Conservation (phyloP, 2,113 vertebrate species). For the Solea senegalensis region DNA sequence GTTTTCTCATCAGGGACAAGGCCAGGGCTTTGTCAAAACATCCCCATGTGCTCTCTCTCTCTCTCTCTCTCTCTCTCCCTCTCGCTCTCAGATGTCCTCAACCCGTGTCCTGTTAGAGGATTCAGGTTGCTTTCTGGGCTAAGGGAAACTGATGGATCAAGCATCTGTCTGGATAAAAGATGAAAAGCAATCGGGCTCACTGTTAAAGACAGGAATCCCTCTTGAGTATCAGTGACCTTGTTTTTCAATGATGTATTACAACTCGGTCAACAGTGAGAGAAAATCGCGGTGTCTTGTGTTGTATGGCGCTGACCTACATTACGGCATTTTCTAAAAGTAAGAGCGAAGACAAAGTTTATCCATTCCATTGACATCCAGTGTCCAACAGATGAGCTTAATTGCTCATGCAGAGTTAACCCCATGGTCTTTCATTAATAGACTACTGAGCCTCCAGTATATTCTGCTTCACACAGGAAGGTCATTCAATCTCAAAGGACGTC, state of each 20-base stretch:
- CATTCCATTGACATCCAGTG: constrained; percentile 22
- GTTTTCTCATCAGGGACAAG: constrained; percentile 55
- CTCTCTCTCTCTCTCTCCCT: constrained; percentile 55
- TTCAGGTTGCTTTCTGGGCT: constrained; percentile 39
- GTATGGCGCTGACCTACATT: constrained; percentile 64
- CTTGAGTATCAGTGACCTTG: constrained; percentile 66
- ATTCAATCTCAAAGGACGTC: constrained; percentile 47
- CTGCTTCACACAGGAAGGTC: constrained; percentile 42
- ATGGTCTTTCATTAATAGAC: constrained; percentile 29
- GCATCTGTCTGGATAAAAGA: constrained; percentile 66
- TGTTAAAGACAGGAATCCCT: constrained; percentile 64
- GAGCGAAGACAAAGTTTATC: constrained; percentile 10
- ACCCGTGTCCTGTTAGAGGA: constrained; percentile 59
- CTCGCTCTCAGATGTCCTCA: constrained; percentile 59
- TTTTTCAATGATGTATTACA: constrained; percentile 61
- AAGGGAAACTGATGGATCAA: constrained; percentile 61
- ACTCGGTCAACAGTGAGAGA: constrained; percentile 60
- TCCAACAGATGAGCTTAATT: constrained; percentile 56
- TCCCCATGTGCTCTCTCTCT: constrained; percentile 46
- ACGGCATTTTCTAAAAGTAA: constrained; percentile 44
- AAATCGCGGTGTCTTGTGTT: constrained; percentile 51
- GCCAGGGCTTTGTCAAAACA: constrained; percentile 58
- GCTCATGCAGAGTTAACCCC: constrained; percentile 68
- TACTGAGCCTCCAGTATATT: constrained; percentile 30
- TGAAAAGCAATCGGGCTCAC: constrained; percentile 53